Conservation (phyloP, 2,888 invertebrate genomes). For the Xestia xanthographa region DNA sequence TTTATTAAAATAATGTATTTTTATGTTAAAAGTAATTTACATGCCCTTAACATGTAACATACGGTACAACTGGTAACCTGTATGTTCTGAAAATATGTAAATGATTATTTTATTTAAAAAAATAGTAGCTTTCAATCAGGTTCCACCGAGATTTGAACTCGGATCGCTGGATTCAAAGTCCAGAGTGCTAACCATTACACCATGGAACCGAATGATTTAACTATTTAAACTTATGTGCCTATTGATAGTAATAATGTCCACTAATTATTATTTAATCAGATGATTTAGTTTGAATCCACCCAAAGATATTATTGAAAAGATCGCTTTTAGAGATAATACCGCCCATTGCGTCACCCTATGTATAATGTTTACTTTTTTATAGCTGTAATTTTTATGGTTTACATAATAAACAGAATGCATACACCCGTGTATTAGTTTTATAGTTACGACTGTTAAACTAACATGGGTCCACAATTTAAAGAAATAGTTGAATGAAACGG, state of each 20-base stretch:
- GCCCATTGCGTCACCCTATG: not conserved
- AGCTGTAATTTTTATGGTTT: not conserved
- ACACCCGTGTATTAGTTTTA: too few species aligned
- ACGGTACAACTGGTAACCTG: not conserved
- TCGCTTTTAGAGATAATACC: not conserved
- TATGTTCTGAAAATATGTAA: not conserved
- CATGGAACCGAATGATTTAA: constrained; percentile 91
- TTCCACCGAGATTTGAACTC: constrained; percentile 96
- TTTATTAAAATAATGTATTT: not conserved
- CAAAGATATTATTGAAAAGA: not conserved
- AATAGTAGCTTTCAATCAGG: constrained; percentile 75
- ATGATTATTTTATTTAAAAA: not conserved
- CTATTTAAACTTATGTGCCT: not conserved
- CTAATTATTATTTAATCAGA: constrained; percentile 12
- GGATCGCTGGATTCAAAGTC: constrained; percentile 96
- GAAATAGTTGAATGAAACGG: not conserved
- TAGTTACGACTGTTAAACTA: too few species aligned
- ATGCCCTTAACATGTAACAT: not conserved
- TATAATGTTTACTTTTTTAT: not conserved
- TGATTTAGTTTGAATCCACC: not conserved
- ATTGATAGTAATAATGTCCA: not conserved
- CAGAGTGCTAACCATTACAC: constrained; percentile 96
- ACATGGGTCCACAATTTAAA: not conserved
- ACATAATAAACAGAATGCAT: too few species aligned
- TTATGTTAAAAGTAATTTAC: not conserved